Evolutionary conservation across 2,888 invertebrate genomes (phyloP).

Genomic region (Lasioglossum zephyrum): DNA sequence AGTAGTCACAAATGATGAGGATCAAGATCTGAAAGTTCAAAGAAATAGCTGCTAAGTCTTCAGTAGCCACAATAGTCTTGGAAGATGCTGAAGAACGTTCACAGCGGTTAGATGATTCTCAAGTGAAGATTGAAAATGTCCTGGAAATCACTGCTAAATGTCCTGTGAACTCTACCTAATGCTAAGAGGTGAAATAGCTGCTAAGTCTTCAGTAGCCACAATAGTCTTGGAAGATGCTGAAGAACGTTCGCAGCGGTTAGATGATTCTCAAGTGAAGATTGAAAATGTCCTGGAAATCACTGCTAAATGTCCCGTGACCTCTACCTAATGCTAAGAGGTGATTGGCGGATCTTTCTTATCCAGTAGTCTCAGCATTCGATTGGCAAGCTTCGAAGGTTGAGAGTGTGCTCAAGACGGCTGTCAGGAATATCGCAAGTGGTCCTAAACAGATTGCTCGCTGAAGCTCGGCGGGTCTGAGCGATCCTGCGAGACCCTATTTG

Average conservation of each 20-base stretch:
- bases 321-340: not conserved
- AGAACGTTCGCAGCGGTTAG: not conserved
- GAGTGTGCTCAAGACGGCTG: not conserved
- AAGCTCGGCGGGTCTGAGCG: not conserved
- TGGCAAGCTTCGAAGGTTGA: not conserved
- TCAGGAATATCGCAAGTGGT: constrained; percentile 2
- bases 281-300: no score
- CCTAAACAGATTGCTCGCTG: not conserved
- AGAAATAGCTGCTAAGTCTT: not conserved
- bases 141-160: no score
- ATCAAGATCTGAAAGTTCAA: not conserved
- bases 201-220: not conserved
- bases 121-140: not conserved
- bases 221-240: not conserved
- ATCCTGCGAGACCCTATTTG: not conserved
- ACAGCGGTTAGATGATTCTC: not conserved
- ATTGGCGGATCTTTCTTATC: not conserved
- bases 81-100: no score
- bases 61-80: not conserved
- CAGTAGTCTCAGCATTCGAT: not conserved
- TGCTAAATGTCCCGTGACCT: not conserved
- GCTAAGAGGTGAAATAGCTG: not conserved
- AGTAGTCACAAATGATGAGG: not conserved
- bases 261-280: not conserved
- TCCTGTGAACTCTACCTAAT: not conserved